phyloP scores from a whole-genome alignment of 2,797 vertebrate genomes.

The Cryptoblepharus egeriae region DNA sequence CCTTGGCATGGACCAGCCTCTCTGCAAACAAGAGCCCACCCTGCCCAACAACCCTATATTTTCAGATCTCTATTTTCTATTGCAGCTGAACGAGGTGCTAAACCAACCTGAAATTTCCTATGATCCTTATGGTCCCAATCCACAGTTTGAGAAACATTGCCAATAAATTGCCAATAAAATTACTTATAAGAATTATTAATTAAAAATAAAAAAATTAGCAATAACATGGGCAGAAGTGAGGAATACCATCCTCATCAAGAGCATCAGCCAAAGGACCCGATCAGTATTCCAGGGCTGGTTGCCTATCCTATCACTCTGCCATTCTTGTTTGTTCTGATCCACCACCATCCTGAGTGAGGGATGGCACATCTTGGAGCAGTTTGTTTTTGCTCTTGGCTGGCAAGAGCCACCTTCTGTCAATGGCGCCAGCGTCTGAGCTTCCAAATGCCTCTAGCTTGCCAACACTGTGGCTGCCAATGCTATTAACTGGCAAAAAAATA shows the following conservation, averaged over 20 bases:
- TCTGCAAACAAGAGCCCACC: too few species aligned
- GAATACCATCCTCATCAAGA: too few species aligned
- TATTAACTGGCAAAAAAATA: constrained; percentile 44
- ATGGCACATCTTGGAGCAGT: neutral
- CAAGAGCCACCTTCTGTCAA: neutral
- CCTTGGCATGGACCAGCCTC: too few species aligned
- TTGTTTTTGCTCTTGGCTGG: neutral
- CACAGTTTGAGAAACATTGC: too few species aligned
- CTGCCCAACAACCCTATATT: too few species aligned
- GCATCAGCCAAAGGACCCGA: neutral
- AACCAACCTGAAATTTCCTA: too few species aligned
- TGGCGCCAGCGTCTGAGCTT: neutral
- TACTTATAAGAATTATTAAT: too few species aligned
- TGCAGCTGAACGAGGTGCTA: too few species aligned
- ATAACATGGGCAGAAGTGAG: neutral
- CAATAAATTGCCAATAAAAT: too few species aligned
- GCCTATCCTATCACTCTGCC: rapidly evolving
- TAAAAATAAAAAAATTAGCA: neutral
- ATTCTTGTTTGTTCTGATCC: neutral
- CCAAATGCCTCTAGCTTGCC: constrained; percentile 61
- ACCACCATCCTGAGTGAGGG: neutral
- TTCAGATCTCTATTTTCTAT: too few species aligned
- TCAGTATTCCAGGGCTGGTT: neutral
- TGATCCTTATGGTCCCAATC: too few species aligned
- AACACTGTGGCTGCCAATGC: constrained; percentile 52